Evolutionary conservation across 1,140 invertebrate species (phyloP).

Genomic region (Phthorimaea operculella): DNA sequence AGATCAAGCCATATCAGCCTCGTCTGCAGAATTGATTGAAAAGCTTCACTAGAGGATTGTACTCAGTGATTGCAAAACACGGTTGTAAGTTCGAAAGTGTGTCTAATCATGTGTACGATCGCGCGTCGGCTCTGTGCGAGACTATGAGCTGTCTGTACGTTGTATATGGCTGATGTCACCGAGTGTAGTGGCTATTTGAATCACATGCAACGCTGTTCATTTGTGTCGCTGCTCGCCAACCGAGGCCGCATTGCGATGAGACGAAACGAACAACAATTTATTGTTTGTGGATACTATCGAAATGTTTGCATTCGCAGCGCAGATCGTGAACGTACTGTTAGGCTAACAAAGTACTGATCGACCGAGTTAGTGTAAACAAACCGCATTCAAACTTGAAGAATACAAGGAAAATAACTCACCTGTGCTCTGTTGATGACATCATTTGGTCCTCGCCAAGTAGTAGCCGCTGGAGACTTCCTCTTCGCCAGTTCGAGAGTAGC

Average conservation of each 20-base stretch:
- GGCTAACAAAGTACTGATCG: too few relatives aligned
- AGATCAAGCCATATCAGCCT: too few relatives aligned
- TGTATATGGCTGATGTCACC: conserved; percentile 1
- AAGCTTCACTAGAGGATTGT: background rate
- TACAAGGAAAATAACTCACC: conserved; percentile 63
- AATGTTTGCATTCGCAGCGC: too few relatives aligned
- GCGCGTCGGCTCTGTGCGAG: background rate
- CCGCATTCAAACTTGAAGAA: too few relatives aligned
- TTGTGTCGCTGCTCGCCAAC: background rate
- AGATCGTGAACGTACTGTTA: too few relatives aligned
- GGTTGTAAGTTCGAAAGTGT: background rate
- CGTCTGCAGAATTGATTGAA: too few relatives aligned
- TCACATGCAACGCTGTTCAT: background rate
- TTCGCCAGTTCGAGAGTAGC: conserved; percentile 74
- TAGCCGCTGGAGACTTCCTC: conserved; percentile 70
- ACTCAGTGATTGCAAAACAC: background rate
- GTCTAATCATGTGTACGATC: background rate
- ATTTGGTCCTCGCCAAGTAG: conserved; percentile 71
- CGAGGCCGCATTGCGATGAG: background rate
- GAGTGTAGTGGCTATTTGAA: background rate
- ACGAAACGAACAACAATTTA: too few relatives aligned
- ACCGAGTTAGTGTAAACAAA: too few relatives aligned
- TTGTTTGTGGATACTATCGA: too few relatives aligned
- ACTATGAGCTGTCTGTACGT: background rate
- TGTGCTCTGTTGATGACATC: conserved; percentile 78